Percentiles rank a stretch among this genome's conserved stretches.
Evolutionary conservation across 2,888 invertebrate species (phyloP).

Genomic region (Alsophila aescularia): DNA sequence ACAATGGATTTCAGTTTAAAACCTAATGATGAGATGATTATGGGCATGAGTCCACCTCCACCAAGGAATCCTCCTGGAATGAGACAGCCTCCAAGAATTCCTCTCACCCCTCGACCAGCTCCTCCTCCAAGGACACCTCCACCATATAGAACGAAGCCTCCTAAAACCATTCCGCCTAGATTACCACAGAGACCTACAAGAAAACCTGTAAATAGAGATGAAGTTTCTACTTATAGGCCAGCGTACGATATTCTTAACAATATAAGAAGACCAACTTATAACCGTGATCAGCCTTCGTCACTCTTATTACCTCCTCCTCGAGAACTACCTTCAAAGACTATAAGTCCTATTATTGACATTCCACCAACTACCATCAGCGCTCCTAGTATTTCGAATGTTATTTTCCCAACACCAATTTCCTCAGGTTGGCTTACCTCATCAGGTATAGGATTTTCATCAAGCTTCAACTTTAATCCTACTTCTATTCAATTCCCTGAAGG

Average conservation of each 20-base stretch:
- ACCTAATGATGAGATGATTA: slow-evolving; percentile 78
- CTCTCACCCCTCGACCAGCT: slow-evolving; percentile 62
- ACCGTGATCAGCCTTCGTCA: slow-evolving; percentile 71
- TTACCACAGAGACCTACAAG: slow-evolving; percentile 61
- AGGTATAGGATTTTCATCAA: slow-evolving; percentile 71
- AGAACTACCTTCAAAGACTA: slow-evolving; percentile 54
- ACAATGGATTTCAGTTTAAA: slow-evolving; percentile 73
- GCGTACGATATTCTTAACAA: slow-evolving; percentile 69
- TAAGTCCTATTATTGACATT: slow-evolving; percentile 48
- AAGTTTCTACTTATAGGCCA: slow-evolving; percentile 73
- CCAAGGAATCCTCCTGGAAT: slow-evolving; percentile 60
- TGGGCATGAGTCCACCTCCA: slow-evolving; percentile 84
- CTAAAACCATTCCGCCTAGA: slow-evolving; percentile 63
- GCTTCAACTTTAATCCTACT: slow-evolving; percentile 69
- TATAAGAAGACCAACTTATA: slow-evolving; percentile 64
- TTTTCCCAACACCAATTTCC: slow-evolving; percentile 75
- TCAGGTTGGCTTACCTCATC: slow-evolving; percentile 79
- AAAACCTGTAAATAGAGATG: slow-evolving; percentile 66
- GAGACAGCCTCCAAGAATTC: slow-evolving; percentile 57
- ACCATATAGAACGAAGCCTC: slow-evolving; percentile 66
- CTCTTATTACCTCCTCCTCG: slow-evolving; percentile 71
- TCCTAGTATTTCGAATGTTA: slow-evolving; percentile 55
- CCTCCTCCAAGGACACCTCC: slow-evolving; percentile 65
- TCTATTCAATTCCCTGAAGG: slow-evolving; percentile 63
- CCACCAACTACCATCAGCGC: slow-evolving; percentile 45